Evolutionary conservation across 2,797 vertebrate genomes (phyloP).

Genomic region (Ptychobarbus kaznakovi): DNA sequence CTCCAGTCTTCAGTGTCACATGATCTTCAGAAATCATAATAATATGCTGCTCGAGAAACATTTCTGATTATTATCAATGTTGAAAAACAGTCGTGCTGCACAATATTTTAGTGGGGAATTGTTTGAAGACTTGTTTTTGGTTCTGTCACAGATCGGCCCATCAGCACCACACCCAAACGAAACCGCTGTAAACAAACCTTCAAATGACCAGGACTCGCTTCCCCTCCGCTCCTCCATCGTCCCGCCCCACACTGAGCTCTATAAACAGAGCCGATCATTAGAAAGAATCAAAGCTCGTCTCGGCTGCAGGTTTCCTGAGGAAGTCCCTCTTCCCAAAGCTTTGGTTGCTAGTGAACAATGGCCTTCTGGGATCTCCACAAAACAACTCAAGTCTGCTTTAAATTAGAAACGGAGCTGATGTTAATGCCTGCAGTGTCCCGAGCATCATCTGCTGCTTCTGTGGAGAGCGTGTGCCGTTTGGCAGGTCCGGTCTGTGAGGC

Average conservation of each 20-base stretch:
- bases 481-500: no score
- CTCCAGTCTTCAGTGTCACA: no score
- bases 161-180: conserved; percentile 1
- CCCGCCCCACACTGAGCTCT: conserved; percentile 52
- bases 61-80: neutral
- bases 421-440: neutral
- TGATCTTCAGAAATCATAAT: no score
- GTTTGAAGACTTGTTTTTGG: neutral
- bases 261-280: conserved; percentile 59
- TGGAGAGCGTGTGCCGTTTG: neutral
- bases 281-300: neutral
- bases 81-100: no score
- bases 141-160: neutral
- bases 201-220: conserved; percentile 49
- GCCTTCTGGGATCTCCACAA: neutral
- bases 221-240: conserved; percentile 17
- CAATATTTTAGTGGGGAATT: no score
- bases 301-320: conserved; percentile 46
- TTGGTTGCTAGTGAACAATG: neutral
- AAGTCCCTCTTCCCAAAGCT: conserved; percentile 17
- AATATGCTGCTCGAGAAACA: neutral
- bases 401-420: neutral
- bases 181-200: conserved; percentile 63
- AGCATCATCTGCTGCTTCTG: neutral
- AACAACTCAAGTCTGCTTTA: neutral